Percentiles rank a stretch among this genome's conserved stretches.
Conservation (phyloP, 2,888 invertebrate species). For the Apoderus coryli region DNA sequence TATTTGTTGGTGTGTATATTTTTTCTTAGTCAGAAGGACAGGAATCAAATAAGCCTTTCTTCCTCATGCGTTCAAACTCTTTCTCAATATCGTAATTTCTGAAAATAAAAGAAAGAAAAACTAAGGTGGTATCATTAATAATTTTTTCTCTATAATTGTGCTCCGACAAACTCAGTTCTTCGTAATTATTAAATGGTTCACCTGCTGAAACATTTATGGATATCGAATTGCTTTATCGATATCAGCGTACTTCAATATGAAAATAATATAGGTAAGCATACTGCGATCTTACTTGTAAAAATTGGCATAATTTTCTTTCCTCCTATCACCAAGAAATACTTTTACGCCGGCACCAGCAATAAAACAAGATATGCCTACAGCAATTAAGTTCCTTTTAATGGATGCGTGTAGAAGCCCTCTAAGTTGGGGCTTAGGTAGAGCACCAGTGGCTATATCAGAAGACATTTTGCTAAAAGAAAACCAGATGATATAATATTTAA, state of each 20-base stretch:
- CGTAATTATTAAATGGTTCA: no score
- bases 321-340: conserved; percentile 35
- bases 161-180: no score
- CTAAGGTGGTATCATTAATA: no score
- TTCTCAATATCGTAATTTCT: conserved; percentile 18
- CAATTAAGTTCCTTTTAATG: conserved; percentile 40
- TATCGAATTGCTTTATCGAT: neutral
- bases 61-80: conserved; percentile 17
- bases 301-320: conserved; percentile 47
- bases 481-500: no score
- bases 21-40: conserved; percentile 10
- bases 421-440: conserved; percentile 41
- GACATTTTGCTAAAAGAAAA: conserved; percentile 1
- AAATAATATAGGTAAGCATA: no score
- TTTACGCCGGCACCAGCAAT: conserved; percentile 35
- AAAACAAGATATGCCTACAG: conserved; percentile 24
- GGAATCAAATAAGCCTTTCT: conserved; percentile 17
- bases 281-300: conserved; percentile 69
- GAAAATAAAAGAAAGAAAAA: conserved; percentile 11
- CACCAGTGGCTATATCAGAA: no score
- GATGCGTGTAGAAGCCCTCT: conserved; percentile 49
- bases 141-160: no score
- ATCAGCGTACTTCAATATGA: no score
- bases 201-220: no score
- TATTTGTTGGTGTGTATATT: no score